Evolutionary conservation across 2,888 invertebrate species (phyloP).

Genomic region (Cephus pygmeus): DNA sequence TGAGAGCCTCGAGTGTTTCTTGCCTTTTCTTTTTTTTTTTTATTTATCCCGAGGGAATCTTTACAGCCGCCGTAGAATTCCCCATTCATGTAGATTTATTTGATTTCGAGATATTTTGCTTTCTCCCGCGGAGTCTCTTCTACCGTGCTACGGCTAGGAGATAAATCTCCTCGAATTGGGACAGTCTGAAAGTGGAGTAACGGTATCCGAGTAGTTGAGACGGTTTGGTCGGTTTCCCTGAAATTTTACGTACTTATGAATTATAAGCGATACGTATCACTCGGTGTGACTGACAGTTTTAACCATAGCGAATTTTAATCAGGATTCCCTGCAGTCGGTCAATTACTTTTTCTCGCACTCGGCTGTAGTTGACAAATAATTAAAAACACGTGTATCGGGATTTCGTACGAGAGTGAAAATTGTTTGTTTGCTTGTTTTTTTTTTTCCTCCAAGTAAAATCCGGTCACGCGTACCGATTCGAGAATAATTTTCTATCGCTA

Average conservation of each 20-base stretch:
- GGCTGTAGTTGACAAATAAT: neutral
- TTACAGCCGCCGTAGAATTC: neutral
- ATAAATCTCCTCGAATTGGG: neutral
- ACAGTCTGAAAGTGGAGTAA: neutral
- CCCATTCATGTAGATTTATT: neutral
- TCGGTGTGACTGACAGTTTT: neutral
- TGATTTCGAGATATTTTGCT: neutral
- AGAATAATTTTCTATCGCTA: neutral
- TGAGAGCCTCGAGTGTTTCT: too few relatives aligned
- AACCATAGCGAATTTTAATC: neutral
- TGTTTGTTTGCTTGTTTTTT: neutral
- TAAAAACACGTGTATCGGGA: neutral
- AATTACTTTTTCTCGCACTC: neutral
- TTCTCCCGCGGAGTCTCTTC: neutral
- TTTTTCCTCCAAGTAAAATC: neutral
- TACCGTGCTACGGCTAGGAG: neutral
- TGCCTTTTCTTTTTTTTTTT: too few relatives aligned
- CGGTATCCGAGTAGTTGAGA: neutral
- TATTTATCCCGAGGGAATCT: neutral
- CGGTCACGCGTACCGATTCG: neutral
- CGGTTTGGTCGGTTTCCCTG: neutral
- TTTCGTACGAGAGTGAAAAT: neutral
- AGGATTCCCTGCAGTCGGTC: neutral
- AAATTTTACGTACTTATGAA: neutral
- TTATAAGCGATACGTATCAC: neutral